Percentiles rank a stretch among this genome's conserved stretches.
Conservation (phyloP, 2,113 vertebrate genomes). For the Sarotherodon lohbergeri region DNA sequence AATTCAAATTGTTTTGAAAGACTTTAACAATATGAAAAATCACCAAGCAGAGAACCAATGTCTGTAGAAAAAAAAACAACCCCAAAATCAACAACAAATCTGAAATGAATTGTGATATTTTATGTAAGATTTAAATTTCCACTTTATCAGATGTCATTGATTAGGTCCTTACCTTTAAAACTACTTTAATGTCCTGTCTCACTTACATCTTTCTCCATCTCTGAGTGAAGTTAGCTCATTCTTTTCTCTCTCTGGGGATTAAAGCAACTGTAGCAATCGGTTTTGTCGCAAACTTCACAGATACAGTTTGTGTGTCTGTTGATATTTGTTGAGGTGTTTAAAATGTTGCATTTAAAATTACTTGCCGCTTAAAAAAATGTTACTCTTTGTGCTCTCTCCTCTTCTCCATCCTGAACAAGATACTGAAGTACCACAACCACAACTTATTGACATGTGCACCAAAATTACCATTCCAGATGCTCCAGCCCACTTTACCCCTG, state of each 20-base stretch:
- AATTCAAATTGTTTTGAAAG: background rate
- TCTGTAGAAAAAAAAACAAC: too few species aligned
- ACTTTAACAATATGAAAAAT: background rate
- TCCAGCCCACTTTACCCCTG: background rate
- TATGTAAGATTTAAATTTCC: background rate
- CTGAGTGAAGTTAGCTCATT: background rate
- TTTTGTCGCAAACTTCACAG: background rate
- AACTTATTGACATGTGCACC: background rate
- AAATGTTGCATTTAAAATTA: background rate
- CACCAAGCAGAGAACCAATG: background rate
- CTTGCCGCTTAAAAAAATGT: background rate
- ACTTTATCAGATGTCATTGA: background rate
- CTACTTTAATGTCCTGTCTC: background rate
- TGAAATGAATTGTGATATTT: background rate
- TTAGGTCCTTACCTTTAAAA: background rate
- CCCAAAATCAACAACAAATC: rapidly evolving
- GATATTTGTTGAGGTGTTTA: background rate
- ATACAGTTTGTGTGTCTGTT: background rate
- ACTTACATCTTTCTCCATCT: background rate
- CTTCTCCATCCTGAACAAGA: background rate
- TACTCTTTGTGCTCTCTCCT: background rate
- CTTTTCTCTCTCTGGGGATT: background rate
- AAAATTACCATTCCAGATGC: background rate
- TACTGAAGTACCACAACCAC: background rate
- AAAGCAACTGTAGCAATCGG: background rate